A percentile compares a stretch with the other conserved stretches of the same genome.
Evolutionary conservation across 1,140 invertebrate genomes (phyloP).

Genomic region (Cyrtorhinus lividipennis): DNA sequence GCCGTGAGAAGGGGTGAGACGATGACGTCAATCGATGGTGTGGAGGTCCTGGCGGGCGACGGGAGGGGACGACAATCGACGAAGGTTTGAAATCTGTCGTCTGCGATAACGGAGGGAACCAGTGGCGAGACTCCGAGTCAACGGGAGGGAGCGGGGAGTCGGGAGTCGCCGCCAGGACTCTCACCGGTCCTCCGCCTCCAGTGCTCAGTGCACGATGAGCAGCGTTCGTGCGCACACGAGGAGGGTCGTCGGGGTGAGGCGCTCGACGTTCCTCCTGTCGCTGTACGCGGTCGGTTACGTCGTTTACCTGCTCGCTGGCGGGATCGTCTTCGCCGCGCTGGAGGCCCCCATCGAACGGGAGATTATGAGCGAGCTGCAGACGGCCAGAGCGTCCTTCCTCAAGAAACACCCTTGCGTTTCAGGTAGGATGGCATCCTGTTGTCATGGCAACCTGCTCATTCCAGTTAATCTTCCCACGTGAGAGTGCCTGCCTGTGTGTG

Average conservation of each 20-base stretch:
- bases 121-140: no score
- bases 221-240: constrained; percentile 16
- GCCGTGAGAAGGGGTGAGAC: no score
- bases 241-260: constrained; percentile 30
- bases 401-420: constrained; percentile 36
- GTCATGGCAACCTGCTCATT: neutral
- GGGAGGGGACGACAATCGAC: no score
- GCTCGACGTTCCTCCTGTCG: constrained; percentile 34
- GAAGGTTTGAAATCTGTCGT: no score
- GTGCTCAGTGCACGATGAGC: neutral
- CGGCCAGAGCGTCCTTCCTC: constrained; percentile 41
- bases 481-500: no score
- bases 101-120: no score
- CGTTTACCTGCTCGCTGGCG: constrained; percentile 55
- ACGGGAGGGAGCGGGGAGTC: neutral
- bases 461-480: no score
- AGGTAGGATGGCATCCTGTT: constrained; percentile 32
- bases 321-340: constrained; percentile 56
- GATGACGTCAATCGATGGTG: no score
- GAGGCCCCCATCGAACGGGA: constrained; percentile 51
- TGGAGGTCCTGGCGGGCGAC: no score
- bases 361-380: constrained; percentile 36
- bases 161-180: neutral
- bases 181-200: neutral
- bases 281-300: constrained; percentile 49